phyloP scores from a whole-genome alignment of 2,888 invertebrate species.

The Spilosoma lubricipeda region DNA sequence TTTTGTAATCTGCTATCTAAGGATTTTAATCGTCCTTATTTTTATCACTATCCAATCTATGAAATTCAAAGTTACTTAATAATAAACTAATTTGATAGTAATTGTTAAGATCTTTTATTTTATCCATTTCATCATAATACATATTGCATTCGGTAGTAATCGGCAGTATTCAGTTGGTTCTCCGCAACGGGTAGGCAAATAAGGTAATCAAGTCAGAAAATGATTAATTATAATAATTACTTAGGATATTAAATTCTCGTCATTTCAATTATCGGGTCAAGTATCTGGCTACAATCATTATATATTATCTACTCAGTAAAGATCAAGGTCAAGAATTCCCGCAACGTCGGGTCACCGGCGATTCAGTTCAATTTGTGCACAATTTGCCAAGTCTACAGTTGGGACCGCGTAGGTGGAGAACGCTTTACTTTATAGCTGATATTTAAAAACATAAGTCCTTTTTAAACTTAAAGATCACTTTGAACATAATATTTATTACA shows the following conservation, averaged over 20 bases:
- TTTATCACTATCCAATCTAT: neutral
- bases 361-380: slow-evolving; percentile 57
- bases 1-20: too few relatives aligned
- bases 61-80: neutral
- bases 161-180: neutral
- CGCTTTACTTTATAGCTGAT: neutral
- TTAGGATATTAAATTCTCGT: slow-evolving; percentile 19
- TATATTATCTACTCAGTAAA: slow-evolving; percentile 37
- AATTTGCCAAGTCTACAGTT: slow-evolving; percentile 58
- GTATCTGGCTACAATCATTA: slow-evolving; percentile 41
- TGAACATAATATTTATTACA: neutral
- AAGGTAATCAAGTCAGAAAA: neutral
- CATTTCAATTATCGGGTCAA: slow-evolving; percentile 42
- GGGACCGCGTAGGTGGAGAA: slow-evolving; percentile 43
- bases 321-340: slow-evolving; percentile 52
- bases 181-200: neutral
- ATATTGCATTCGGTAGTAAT: neutral
- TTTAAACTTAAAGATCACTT: neutral
- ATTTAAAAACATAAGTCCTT: neutral
- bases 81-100: too few relatives aligned
- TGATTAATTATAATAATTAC: neutral
- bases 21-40: neutral
- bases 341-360: slow-evolving; percentile 37
- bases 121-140: neutral
- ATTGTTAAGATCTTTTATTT: neutral